Base-by-base conservation (phyloP, 92 coral and sea anemone species). In the Umimayanthus kanabou region DNA sequence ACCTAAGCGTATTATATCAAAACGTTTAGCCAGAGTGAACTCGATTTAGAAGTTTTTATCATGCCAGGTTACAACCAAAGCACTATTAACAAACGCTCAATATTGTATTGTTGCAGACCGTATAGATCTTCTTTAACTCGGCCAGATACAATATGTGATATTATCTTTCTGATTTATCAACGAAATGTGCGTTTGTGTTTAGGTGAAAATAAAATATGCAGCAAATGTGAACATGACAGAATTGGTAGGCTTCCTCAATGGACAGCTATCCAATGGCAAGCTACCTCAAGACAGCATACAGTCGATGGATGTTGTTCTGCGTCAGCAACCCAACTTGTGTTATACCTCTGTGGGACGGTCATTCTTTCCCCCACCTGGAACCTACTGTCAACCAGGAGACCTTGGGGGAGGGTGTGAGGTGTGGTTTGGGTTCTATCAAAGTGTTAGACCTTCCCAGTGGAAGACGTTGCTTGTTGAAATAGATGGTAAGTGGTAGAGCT, bases 331-430 rank as follows among this genome's bases (percentile, higher is more conserved):
- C 22, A 80, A 88, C 39, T 55, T 90, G 50, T 39, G 84, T n/a
- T 90, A 85, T 86, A 85, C 82, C 16, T 15, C 92, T 11, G 88
- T 90, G 26, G 92, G 90, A 14, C 82, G 74, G 18, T 88, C 87
- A 40, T 64, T 85, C 39, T 90, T 90, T 73, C 88, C 85, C 70
- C 87, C 92, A 20, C 92, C 89, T 4, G 88, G 88, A 13, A 22
- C 58, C 58, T 53, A 55, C 4, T 53, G 28, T 18, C 53, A 42
- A 64, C 39, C 79, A 39, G 85, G 49, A 30, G 83, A 79, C 66
- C 90, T 90, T 87, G 92, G 90, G 73, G 92, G 81, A 39, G 92
- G 92, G 47, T 67, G 80, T 71, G 92, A 90, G 49, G 47, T 90
- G 28, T 81, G 92, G 58, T 90, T 86, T 81, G 92, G 92, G 61